These are phyloP conservation scores for Abscondita cerata DNA, from an alignment of 2,888 invertebrate genomes.

Conservation along the genomic window DNA sequence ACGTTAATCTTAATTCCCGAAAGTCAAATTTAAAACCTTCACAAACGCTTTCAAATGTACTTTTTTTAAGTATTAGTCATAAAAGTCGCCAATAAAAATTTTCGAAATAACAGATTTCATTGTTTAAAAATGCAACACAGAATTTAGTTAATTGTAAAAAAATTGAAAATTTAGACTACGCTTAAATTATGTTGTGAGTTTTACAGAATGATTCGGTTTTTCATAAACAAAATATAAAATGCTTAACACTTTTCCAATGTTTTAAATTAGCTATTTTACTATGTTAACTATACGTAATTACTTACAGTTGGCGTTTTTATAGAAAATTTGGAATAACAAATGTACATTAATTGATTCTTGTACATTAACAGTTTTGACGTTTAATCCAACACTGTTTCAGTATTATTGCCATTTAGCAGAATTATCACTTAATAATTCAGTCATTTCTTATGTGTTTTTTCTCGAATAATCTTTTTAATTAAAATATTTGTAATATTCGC, in stretches of 20 bases:
- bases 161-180: no score
- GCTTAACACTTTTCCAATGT: no score
- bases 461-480: no score
- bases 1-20: background rate
- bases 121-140: constrained; percentile 16
- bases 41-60: background rate
- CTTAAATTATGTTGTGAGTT: background rate
- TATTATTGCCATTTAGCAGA: constrained; percentile 12
- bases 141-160: background rate
- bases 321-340: constrained; percentile 8
- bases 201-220: background rate
- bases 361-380: background rate
- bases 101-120: constrained; percentile 24
- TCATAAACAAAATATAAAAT: no score
- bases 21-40: background rate
- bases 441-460: constrained; percentile 5
- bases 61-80: no score
- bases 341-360: constrained; percentile 2
- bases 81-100: no score
- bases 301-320: background rate
- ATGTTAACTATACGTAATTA: no score
- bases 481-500: background rate
- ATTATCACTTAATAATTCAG: constrained; percentile 9
- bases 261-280: no score
- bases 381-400: constrained; percentile 1